Percentiles rank a stretch among this genome's conserved stretches.
These are phyloP conservation scores for Macroramphosus scolopax DNA, from an alignment of 2,797 vertebrate genomes.

Conservation along the genomic window DNA sequence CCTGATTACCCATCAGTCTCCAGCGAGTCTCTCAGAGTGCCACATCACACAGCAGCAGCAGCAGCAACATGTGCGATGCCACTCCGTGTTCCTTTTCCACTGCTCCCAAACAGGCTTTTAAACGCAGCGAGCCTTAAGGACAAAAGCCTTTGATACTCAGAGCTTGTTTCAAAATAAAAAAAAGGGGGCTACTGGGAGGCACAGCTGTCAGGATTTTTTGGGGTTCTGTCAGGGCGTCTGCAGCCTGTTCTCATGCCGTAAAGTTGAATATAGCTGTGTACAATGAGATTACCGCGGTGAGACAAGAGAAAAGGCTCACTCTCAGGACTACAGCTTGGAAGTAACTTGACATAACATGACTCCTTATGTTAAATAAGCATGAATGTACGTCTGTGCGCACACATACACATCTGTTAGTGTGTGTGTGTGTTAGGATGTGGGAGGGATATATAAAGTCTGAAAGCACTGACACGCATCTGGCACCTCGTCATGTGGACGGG, in stretches of 20 bases:
- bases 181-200: slow-evolving; percentile 52
- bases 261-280: slow-evolving; percentile 34
- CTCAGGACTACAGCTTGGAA: slow-evolving; percentile 5
- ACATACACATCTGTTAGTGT: slow-evolving; percentile 30
- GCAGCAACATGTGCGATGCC: slow-evolving; percentile 40
- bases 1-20: slow-evolving; percentile 63
- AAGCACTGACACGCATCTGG: slow-evolving; percentile 77
- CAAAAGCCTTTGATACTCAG: slow-evolving; percentile 67
- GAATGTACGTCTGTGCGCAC: slow-evolving; percentile 23
- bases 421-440: slow-evolving; percentile 56
- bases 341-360: slow-evolving; percentile 45
- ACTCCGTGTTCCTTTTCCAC: slow-evolving; percentile 48
- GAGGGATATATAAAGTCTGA: slow-evolving; percentile 65
- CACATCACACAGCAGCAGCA: slow-evolving; percentile 67
- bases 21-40: slow-evolving; percentile 45
- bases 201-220: slow-evolving; percentile 62
- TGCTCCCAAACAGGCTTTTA: slow-evolving; percentile 61
- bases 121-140: slow-evolving; percentile 61
- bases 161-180: slow-evolving; percentile 58
- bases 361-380: slow-evolving; percentile 50
- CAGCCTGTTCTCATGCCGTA: slow-evolving; percentile 40
- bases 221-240: slow-evolving; percentile 37
- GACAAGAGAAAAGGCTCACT: slow-evolving; percentile 6
- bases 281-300: slow-evolving; percentile 15
- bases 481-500: slow-evolving; percentile 71